Base-by-base conservation (phyloP, 64 coral and sea anemone genomes). In the Anthopleura sola region DNA sequence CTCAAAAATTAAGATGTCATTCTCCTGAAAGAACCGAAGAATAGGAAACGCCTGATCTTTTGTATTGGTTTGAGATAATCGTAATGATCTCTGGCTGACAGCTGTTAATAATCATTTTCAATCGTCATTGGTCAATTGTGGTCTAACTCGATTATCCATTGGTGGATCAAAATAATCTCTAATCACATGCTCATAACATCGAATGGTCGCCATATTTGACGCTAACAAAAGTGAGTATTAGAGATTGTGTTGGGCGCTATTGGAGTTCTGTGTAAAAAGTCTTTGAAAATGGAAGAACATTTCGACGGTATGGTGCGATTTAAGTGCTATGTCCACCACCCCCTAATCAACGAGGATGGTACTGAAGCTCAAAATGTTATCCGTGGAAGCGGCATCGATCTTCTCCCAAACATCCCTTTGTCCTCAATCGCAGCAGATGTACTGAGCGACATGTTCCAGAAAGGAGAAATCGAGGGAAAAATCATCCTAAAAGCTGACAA, bases 401-500 rank as follows among this genome's bases (percentile, higher is more conserved):
- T 95, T 37, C 44, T 48, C 24, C 79, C 90, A 23, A 92, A 78
- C 37, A 75, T 85, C 3, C 68, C 57, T 37, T 51, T 95, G 6
- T 89, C 94, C 0, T 87, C 84, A 23, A 78, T 95, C 18, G 90
- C 94, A 12, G 94, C 90, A 36, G 91, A 85, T 75, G 94, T 95
- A 26, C 53, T 95, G 62, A 95, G 87, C 64, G 94, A 92, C 34
- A 95, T 95, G 94, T 95, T 89, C 84, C 90, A 95, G 55, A 95
- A 92, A 71, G 84, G 79, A 57, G 94, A 95, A 82, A 89, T 95
- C 37, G 94, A 92, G 20, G 94, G 94, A 1, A 95, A 95, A 78
- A 60, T 95, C 58, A 95, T 95, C n/a, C 83, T 95, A 87, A 95
- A 95, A 83, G 94, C 94, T 2, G 94, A 95, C 83, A 92, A 84